Percentiles rank a stretch among this genome's conserved stretches.
These are phyloP conservation scores for Spisula solida DNA, from an alignment of 2,888 invertebrate species.

Conservation along the genomic window DNA sequence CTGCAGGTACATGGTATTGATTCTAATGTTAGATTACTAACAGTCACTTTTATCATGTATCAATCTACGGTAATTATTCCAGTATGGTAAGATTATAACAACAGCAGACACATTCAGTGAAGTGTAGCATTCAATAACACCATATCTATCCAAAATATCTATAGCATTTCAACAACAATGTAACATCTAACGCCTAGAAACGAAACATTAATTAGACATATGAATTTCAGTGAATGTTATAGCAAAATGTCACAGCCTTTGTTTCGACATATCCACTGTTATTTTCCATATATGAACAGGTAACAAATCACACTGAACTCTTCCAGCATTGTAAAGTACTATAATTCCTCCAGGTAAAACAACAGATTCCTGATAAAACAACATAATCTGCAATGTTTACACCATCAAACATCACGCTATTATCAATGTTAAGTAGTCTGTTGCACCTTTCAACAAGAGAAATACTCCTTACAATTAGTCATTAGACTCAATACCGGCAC, in stretches of 20 bases:
- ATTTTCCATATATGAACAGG: background rate
- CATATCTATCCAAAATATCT: background rate
- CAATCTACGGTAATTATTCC: background rate
- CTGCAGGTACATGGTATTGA: conserved; percentile 14
- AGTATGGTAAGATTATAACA: background rate
- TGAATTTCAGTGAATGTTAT: background rate
- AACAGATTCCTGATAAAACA: background rate
- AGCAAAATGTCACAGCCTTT: background rate
- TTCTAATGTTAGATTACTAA: background rate
- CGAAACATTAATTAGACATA: background rate
- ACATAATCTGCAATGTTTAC: background rate
- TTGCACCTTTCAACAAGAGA: background rate
- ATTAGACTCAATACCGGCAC: background rate
- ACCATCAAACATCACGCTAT: background rate
- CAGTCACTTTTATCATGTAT: conserved; percentile 11
- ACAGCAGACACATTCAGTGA: background rate
- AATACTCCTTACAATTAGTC: background rate
- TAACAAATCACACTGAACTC: background rate
- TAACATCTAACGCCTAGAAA: background rate
- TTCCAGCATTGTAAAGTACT: background rate
- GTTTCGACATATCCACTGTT: background rate
- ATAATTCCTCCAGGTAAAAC: conserved; percentile 1
- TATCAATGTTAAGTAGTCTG: background rate
- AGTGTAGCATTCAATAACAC: background rate
- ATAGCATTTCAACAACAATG: background rate